Evolutionary conservation across 1,140 invertebrate species (phyloP).

Genomic region (Hycleus phaleratus): DNA sequence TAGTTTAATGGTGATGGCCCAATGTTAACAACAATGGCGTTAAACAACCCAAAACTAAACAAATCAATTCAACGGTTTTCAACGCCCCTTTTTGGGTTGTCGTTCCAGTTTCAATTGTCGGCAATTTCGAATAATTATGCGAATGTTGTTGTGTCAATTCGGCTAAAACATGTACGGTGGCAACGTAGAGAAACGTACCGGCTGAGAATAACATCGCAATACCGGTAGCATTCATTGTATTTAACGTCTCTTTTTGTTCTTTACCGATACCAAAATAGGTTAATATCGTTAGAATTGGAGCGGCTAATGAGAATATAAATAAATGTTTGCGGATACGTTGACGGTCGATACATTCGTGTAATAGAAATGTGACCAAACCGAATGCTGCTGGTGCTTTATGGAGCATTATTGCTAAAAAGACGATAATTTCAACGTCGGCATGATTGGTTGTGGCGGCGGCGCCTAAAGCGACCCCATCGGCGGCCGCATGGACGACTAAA

Average conservation of each 20-base stretch:
- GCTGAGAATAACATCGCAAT: slow-evolving; percentile 98
- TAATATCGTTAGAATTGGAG: slow-evolving; percentile 80
- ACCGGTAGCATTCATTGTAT: slow-evolving; percentile 78
- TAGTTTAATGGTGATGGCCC: slow-evolving; percentile 80
- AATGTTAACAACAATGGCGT: slow-evolving; percentile 81
- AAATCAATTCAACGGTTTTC: slow-evolving; percentile 68
- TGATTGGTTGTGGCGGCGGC: slow-evolving; percentile 92
- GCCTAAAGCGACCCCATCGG: slow-evolving; percentile 94
- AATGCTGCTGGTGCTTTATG: slow-evolving; percentile 99
- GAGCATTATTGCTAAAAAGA: slow-evolving; percentile 97
- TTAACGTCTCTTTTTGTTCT: slow-evolving; percentile 66
- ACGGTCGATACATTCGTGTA: slow-evolving; percentile 89
- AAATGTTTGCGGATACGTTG: slow-evolving; percentile 78
- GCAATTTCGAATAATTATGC: slow-evolving; percentile 41
- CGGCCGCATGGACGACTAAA: slow-evolving; percentile 94
- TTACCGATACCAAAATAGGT: slow-evolving; percentile 92
- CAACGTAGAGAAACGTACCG: slow-evolving; percentile 97
- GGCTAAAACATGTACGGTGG: slow-evolving; percentile 95
- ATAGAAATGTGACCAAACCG: slow-evolving; percentile 91
- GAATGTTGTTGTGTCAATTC: slow-evolving; percentile 64
- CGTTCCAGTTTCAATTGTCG: slow-evolving; percentile 36
- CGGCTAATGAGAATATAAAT: slow-evolving; percentile 88
- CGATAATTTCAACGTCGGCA: slow-evolving; percentile 93
- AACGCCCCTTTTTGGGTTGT: slow-evolving; percentile 13
- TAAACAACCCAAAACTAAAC: slow-evolving; percentile 76